Base-by-base conservation (phyloP, 2,113 vertebrate species). In the Barbus barbus region DNA sequence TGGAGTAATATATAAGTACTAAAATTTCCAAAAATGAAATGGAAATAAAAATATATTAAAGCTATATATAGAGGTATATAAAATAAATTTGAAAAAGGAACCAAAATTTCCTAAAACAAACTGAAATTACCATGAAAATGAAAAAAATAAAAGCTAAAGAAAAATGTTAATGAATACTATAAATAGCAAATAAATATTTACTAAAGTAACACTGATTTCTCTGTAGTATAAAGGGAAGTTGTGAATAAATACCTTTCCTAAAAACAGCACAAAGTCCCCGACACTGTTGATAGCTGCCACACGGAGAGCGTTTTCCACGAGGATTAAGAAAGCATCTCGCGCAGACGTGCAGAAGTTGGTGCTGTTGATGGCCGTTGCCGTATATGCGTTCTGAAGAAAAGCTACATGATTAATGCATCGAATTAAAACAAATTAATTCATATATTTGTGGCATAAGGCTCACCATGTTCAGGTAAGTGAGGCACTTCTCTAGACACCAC, bases 401-500 rank as follows among this genome's bases (percentile, higher is more conserved):
- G 9, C 13, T 7, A 28, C 79, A 71, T 0, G 20, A 51, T 69
- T n/a, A 7, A 33, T 3, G 14, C 24, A 67, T n/a, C 8, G 9
- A 31, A 80, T 33, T 9, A 71, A 33, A 36, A 33, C 26, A 12
- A 77, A 16, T 14, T 0, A 38, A 13, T n/a, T 36, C 4, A 58
- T 12, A 53, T 77, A 6, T 31, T 4, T 63, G 14, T 16, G 26
- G 8, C 9, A 48, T 24, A 26, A 3, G 1, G 88, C 92, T 90
- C 93, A 99, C 98, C 94, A 97, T 96, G 93, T 99, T 99, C 92
- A 99, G 93, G 90, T 96, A 99, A 46, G 92, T 94, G 61, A 99
- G 96, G 94, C 98, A 99, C 95, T 98, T 99, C 92, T 99, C 97
- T 48, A 99, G 94, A 95, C 98, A 99, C 97, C 97, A 99, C 92